Evolutionary conservation across 2,888 invertebrate species (phyloP).

Genomic region (Hypselothyrea guttata): DNA sequence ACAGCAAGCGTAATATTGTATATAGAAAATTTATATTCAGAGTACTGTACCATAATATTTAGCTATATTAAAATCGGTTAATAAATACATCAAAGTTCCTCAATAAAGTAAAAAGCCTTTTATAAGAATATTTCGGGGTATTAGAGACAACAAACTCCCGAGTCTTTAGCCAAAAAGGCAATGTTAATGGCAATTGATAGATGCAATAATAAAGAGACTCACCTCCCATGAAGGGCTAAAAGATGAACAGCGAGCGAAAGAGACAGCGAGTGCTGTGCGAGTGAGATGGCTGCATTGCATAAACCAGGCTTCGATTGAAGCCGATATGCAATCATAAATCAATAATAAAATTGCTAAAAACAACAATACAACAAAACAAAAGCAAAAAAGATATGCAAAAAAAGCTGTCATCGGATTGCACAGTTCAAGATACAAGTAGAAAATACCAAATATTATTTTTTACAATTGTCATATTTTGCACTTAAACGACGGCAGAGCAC

Average conservation of each 20-base stretch:
- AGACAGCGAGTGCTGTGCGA: neutral
- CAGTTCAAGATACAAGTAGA: slow-evolving; percentile 11
- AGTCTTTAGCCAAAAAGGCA: slow-evolving; percentile 11
- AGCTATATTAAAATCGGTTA: too few relatives aligned
- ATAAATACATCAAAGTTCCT: slow-evolving; percentile 5
- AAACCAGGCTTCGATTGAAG: slow-evolving; percentile 31
- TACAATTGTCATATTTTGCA: slow-evolving; percentile 42
- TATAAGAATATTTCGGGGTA: neutral
- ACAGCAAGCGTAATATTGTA: too few relatives aligned
- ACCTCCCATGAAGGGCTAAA: neutral
- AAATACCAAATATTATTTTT: slow-evolving; percentile 14
- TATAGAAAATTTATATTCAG: too few relatives aligned
- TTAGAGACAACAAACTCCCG: neutral
- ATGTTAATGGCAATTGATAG: slow-evolving; percentile 27
- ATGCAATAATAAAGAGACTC: slow-evolving; percentile 25
- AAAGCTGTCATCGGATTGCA: slow-evolving; percentile 37
- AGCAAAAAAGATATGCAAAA: slow-evolving; percentile 7
- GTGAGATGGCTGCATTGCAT: slow-evolving; percentile 20
- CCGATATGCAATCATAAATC: slow-evolving; percentile 39
- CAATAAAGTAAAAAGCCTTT: neutral
- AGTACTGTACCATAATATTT: too few relatives aligned
- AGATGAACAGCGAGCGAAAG: neutral
- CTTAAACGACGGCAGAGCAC: slow-evolving; percentile 17
- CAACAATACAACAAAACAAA: too few relatives aligned
- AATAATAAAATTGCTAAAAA: slow-evolving; percentile 27